These are phyloP conservation scores for Mycetomoellerius zeteki DNA, from an alignment of 1,140 invertebrate species.

Conservation along the genomic window DNA sequence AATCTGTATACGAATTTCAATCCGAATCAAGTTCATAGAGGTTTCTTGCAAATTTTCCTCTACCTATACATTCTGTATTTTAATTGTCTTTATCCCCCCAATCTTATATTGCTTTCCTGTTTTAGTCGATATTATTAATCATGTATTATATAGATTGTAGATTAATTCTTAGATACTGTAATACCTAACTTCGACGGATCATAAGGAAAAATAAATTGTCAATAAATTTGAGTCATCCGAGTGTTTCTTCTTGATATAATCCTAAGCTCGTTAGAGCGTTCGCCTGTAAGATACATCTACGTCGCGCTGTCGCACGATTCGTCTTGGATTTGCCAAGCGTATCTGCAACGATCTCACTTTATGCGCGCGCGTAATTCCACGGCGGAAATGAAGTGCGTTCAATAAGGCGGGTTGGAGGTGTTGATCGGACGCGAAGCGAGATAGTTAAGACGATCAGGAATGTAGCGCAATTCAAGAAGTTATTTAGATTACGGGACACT, in stretches of 20 bases:
- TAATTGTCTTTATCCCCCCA: too few relatives aligned
- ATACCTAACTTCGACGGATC: too few relatives aligned
- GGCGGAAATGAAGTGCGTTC: constrained; percentile 22
- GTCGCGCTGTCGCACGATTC: not conserved
- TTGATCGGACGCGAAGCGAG: not conserved
- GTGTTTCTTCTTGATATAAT: not conserved
- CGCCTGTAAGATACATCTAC: not conserved
- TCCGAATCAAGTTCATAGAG: too few relatives aligned
- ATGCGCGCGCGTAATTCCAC: not conserved
- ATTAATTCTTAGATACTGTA: too few relatives aligned
- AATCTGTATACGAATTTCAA: too few relatives aligned
- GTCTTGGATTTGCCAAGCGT: constrained; percentile 9
- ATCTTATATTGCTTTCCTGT: too few relatives aligned
- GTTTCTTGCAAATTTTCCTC: too few relatives aligned
- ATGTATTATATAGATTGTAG: too few relatives aligned
- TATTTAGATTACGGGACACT: constrained; percentile 19
- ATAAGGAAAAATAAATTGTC: too few relatives aligned
- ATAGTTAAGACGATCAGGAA: constrained; percentile 27
- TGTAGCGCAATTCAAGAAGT: constrained; percentile 43
- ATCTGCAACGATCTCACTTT: constrained; percentile 8
- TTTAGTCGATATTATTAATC: too few relatives aligned
- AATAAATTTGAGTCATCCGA: not conserved
- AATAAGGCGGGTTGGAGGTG: not conserved
- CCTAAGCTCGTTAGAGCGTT: constrained; percentile 46
- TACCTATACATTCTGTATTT: too few relatives aligned